phyloP scores from a whole-genome alignment of 2,888 invertebrate genomes.

The Cheilosia grossa region DNA sequence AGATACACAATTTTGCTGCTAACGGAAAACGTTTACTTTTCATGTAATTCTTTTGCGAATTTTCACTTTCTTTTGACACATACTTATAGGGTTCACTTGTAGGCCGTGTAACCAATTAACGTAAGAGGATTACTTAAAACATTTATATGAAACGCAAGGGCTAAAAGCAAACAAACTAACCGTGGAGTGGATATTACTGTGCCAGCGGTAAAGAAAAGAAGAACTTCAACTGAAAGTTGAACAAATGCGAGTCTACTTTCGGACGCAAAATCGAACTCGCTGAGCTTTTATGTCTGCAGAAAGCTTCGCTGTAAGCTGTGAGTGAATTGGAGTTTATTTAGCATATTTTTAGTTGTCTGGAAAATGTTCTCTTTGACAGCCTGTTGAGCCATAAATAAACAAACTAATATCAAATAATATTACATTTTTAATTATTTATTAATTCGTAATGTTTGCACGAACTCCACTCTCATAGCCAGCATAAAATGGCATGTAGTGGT shows the following conservation, averaged over 20 bases:
- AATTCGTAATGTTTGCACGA: no score
- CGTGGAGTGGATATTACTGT: constrained; percentile 2
- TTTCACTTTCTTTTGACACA: neutral
- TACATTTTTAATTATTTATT: neutral
- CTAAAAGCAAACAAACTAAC: constrained; percentile 27
- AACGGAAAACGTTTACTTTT: neutral
- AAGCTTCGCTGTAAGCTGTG: constrained; percentile 33
- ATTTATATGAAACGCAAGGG: neutral
- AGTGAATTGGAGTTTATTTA: neutral
- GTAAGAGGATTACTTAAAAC: constrained; percentile 30
- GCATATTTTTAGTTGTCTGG: constrained; percentile 30
- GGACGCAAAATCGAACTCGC: constrained; percentile 5
- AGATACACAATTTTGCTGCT: constrained; percentile 68
- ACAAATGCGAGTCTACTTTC: constrained; percentile 21
- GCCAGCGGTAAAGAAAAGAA: constrained; percentile 15
- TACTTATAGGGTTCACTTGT: neutral
- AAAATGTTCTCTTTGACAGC: constrained; percentile 8
- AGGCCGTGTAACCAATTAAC: constrained; percentile 10
- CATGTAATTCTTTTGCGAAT: neutral
- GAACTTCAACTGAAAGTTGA: constrained; percentile 67
- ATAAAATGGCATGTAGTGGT: no score
- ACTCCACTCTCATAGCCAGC: no score
- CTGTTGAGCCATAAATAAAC: constrained; percentile 1
- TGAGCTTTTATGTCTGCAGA: constrained; percentile 12
- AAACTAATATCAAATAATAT: neutral